A percentile compares a stretch with the other conserved stretches of the same genome.
Conservation (phyloP, 2,113 vertebrate genomes). For the Hydropotes inermis region DNA sequence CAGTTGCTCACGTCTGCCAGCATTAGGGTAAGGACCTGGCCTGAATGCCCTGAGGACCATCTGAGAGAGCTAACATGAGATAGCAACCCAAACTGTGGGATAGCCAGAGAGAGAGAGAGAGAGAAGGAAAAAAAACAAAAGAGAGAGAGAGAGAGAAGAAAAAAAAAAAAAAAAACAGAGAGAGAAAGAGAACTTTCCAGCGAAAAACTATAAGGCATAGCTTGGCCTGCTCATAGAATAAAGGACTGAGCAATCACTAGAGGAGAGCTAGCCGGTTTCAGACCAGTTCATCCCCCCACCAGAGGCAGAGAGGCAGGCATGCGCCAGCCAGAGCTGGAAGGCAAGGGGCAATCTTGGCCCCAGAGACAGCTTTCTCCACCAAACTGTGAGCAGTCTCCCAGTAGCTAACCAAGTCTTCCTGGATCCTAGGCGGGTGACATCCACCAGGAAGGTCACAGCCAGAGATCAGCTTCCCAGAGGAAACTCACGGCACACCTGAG, state of each 20-base stretch:
- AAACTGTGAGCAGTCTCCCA: background rate
- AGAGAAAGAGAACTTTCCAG: background rate
- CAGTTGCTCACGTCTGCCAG: rapidly evolving
- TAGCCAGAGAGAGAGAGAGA: background rate
- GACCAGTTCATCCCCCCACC: rapidly evolving
- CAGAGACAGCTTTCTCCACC: background rate
- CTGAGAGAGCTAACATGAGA: background rate
- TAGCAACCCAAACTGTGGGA: background rate
- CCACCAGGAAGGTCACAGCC: background rate
- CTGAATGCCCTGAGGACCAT: background rate
- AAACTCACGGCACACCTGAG: background rate
- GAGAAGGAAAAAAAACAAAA: rapidly evolving
- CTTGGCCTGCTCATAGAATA: background rate
- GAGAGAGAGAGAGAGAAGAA: rapidly evolving
- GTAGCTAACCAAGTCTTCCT: background rate
- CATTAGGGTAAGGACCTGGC: background rate
- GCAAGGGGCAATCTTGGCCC: background rate
- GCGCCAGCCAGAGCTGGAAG: rapidly evolving
- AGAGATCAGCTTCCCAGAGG: background rate
- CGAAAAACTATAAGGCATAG: rapidly evolving
- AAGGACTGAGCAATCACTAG: background rate
- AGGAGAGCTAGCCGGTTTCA: rapidly evolving
- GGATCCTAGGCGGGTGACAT: rapidly evolving
- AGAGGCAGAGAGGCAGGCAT: background rate
- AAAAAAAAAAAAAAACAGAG: rapidly evolving